phyloP scores from a whole-genome alignment of 2,888 invertebrate species.

The Cryptocephalus primarius region DNA sequence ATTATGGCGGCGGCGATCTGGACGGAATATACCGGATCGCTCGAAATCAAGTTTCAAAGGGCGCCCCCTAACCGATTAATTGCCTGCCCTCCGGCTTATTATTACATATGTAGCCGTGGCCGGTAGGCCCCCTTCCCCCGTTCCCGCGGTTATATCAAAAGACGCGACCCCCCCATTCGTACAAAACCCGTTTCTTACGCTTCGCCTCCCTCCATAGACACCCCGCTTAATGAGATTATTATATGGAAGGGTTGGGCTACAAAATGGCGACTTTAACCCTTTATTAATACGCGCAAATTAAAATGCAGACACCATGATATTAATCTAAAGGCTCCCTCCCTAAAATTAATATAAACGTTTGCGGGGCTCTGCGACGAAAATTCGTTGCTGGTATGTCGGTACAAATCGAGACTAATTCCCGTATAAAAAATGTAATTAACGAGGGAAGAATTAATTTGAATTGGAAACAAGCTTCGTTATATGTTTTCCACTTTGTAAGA shows the following conservation, averaged over 20 bases:
- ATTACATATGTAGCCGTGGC: constrained; percentile 14
- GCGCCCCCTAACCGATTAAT: constrained; percentile 28
- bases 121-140: neutral
- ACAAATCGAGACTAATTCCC: too few relatives aligned
- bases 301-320: constrained; percentile 24
- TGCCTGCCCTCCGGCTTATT: constrained; percentile 23
- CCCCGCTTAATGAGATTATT: constrained; percentile 40
- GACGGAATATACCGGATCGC: constrained; percentile 22
- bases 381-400: too few relatives aligned
- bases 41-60: constrained; percentile 36
- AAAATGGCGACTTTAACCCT: constrained; percentile 33
- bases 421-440: too few relatives aligned
- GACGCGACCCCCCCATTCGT: constrained; percentile 2
- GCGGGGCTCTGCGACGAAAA: too few relatives aligned
- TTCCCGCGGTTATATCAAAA: neutral
- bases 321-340: constrained; percentile 7
- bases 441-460: too few relatives aligned
- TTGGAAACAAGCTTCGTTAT: too few relatives aligned
- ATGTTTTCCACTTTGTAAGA: too few relatives aligned
- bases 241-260: constrained; percentile 34
- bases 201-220: constrained; percentile 35
- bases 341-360: neutral
- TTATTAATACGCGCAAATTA: constrained; percentile 27
- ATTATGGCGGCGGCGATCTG: neutral
- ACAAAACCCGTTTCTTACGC: constrained; percentile 32